Evolutionary conservation across 1,140 invertebrate genomes (phyloP).

Genomic region (Atta colombica): DNA sequence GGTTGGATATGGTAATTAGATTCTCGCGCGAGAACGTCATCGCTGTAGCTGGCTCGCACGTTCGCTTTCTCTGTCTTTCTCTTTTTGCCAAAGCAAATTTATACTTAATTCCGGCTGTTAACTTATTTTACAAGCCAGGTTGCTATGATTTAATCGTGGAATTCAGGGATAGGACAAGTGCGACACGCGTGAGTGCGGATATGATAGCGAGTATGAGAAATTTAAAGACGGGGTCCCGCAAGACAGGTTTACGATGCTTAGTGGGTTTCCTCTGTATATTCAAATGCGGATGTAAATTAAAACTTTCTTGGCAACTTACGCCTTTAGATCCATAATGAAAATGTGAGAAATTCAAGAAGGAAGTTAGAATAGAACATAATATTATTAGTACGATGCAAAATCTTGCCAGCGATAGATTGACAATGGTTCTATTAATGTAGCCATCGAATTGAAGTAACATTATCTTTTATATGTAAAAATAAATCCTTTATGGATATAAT

Average conservation of each 20-base stretch:
- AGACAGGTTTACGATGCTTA: constrained; percentile 29
- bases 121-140: constrained; percentile 41
- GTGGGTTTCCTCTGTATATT: constrained; percentile 42
- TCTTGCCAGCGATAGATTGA: neutral
- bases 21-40: constrained; percentile 75
- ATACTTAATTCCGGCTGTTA: constrained; percentile 34
- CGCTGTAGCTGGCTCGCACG: constrained; percentile 63
- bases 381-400: neutral
- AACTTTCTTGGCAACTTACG: constrained; percentile 37
- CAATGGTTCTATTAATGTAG: neutral
- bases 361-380: neutral
- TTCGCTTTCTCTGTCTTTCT: constrained; percentile 45
- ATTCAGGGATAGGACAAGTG: neutral
- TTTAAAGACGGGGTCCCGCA: constrained; percentile 39
- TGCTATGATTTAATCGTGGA: constrained; percentile 40
- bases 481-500: neutral
- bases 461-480: neutral
- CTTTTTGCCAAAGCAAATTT: constrained; percentile 5
- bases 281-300: constrained; percentile 58
- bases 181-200: neutral
- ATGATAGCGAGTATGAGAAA: constrained; percentile 32
- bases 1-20: constrained; percentile 78
- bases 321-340: constrained; percentile 10
- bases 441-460: neutral
- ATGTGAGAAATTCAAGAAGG: constrained; percentile 3